phyloP scores from a whole-genome alignment of 2,797 vertebrate species.

The Carduelis carduelis region DNA sequence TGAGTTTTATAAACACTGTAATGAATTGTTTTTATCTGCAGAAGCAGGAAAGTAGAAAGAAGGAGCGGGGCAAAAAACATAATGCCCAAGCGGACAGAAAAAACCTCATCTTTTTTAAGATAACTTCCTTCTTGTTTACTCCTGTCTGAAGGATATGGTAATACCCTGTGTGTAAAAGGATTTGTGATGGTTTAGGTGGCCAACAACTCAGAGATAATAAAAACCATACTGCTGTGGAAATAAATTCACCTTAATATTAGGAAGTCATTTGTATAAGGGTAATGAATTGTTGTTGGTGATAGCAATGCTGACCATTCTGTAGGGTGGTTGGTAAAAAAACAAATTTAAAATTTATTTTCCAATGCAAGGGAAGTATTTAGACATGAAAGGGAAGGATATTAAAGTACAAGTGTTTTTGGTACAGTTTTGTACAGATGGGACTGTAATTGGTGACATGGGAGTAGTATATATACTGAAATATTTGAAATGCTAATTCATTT shows the following conservation, averaged over 20 bases:
- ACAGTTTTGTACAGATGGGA: constrained; percentile 16
- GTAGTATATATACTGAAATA: constrained; percentile 21
- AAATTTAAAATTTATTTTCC: background rate
- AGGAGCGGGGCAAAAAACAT: background rate
- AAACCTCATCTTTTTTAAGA: background rate
- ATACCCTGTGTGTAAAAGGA: background rate
- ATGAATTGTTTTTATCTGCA: background rate
- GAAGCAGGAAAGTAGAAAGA: background rate
- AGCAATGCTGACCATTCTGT: background rate
- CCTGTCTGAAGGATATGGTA: background rate
- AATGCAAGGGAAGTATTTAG: background rate
- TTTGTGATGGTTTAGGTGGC: background rate
- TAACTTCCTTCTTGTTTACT: background rate
- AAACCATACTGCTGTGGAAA: background rate
- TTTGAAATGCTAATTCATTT: constrained; percentile 56
- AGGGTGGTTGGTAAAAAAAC: background rate
- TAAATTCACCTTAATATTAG: background rate
- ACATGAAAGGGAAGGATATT: background rate
- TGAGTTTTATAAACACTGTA: background rate
- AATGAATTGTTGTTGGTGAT: background rate
- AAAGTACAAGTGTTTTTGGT: background rate
- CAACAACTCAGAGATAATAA: background rate
- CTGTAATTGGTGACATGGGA: constrained; percentile 43
- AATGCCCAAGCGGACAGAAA: background rate
- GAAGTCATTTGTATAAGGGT: background rate